phyloP scores from a whole-genome alignment of 2,797 vertebrate genomes.

The Pangasius djambal region DNA sequence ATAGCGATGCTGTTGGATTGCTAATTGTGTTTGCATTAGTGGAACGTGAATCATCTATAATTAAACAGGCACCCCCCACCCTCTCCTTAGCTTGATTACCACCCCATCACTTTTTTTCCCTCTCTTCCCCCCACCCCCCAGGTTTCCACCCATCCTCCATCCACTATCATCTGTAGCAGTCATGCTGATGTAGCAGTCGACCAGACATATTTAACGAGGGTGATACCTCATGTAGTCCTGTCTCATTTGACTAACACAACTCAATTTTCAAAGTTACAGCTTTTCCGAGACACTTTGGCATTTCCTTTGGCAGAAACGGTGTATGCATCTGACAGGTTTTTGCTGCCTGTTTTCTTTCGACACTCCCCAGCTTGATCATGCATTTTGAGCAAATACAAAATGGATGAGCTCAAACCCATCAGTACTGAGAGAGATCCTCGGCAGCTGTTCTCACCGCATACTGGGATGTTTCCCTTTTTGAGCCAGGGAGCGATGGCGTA shows the following conservation, averaged over 20 bases:
- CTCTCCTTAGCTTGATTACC: conserved; percentile 29
- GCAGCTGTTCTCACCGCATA: conserved; percentile 47
- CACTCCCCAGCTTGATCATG: conserved; percentile 4
- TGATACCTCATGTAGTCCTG: background rate
- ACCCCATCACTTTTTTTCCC: background rate
- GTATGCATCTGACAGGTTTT: conserved; percentile 3
- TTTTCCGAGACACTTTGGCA: conserved; percentile 29
- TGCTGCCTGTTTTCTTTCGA: background rate
- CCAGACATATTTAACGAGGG: background rate
- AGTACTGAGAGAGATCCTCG: conserved; percentile 27
- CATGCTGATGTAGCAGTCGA: conserved; percentile 40
- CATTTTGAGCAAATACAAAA: conserved; percentile 25
- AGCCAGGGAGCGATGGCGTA: conserved; percentile 28
- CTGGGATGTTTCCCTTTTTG: conserved; percentile 45
- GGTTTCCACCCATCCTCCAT: conserved; percentile 28
- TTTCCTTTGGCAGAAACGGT: conserved; percentile 36
- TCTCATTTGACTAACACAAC: conserved; percentile 41
- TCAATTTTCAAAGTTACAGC: conserved; percentile 39
- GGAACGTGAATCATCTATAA: conserved; percentile 49
- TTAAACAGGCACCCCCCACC: conserved; percentile 27
- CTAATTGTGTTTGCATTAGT: conserved; percentile 50
- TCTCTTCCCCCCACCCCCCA: background rate
- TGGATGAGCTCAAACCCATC: conserved; percentile 22
- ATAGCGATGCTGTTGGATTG: conserved; percentile 24
- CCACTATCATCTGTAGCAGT: conserved; percentile 25